Conservation (phyloP, 2,888 invertebrate genomes). For the Megalurothrips usitatus region DNA sequence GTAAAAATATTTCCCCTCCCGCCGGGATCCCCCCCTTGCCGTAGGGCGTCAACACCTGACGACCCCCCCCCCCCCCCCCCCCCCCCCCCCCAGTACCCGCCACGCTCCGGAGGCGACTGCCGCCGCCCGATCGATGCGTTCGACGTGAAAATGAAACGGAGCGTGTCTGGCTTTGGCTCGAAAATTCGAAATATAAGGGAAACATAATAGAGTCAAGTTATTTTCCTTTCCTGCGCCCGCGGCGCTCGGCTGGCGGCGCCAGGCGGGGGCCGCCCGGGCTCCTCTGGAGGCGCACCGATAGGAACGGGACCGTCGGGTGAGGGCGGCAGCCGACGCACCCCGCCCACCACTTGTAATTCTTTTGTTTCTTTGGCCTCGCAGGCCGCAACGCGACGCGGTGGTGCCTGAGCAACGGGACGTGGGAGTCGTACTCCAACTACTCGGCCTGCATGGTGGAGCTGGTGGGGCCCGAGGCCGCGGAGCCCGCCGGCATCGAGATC, state of each 20-base stretch:
- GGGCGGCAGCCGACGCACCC: neutral
- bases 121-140: no score
- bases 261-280: no score
- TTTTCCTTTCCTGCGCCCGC: no score
- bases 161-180: neutral
- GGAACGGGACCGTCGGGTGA: no score
- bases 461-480: conserved; percentile 48
- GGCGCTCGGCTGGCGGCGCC: no score
- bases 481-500: conserved; percentile 52
- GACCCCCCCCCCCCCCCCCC: no score
- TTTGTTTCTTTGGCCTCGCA: no score
- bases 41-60: neutral
- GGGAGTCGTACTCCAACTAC: conserved; percentile 77
- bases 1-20: neutral
- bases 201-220: no score
- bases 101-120: no score
- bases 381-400: conserved; percentile 59
- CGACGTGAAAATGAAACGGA: neutral
- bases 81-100: neutral
- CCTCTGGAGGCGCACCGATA: no score
- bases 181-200: neutral
- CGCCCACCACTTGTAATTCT: no score
- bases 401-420: conserved; percentile 71
- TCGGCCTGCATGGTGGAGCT: conserved; percentile 53
- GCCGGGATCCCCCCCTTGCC: no score